phyloP scores from a whole-genome alignment of 2,113 vertebrate species.

The Kryptolebias marmoratus region DNA sequence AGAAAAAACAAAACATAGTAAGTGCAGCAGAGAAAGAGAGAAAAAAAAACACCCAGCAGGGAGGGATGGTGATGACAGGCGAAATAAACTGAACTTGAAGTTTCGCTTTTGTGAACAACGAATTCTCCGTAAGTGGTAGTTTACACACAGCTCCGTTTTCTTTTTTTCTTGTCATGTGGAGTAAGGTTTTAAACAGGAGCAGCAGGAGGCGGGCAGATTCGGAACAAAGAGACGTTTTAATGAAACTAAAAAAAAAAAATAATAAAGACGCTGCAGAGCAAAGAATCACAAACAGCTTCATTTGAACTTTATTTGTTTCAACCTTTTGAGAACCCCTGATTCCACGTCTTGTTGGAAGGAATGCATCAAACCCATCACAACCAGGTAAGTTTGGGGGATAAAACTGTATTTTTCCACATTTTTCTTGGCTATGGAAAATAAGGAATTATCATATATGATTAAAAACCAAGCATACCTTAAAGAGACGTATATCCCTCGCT shows the following conservation, averaged over 20 bases:
- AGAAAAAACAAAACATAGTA: slow-evolving; percentile 2
- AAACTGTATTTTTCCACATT: slow-evolving; percentile 21
- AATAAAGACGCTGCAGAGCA: background rate
- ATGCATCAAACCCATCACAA: background rate
- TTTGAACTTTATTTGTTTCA: slow-evolving; percentile 33
- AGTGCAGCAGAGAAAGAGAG: slow-evolving; percentile 6
- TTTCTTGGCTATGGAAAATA: background rate
- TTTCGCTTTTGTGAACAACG: background rate
- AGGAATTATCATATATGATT: too few relatives aligned
- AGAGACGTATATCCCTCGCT: too few relatives aligned
- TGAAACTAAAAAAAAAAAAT: background rate
- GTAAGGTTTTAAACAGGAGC: background rate
- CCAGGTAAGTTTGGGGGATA: background rate
- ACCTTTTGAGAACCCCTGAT: background rate
- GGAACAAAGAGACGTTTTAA: background rate
- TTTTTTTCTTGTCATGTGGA: background rate
- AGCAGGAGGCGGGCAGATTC: background rate
- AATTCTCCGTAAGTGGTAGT: background rate
- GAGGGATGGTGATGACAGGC: background rate
- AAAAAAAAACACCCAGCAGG: background rate
- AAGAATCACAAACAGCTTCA: background rate
- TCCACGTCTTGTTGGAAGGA: background rate
- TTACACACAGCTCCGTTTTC: background rate
- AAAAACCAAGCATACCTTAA: too few relatives aligned
- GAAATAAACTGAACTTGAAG: background rate